Base-by-base conservation (phyloP, 2,113 vertebrate genomes). In the Sula dactylatra region DNA sequence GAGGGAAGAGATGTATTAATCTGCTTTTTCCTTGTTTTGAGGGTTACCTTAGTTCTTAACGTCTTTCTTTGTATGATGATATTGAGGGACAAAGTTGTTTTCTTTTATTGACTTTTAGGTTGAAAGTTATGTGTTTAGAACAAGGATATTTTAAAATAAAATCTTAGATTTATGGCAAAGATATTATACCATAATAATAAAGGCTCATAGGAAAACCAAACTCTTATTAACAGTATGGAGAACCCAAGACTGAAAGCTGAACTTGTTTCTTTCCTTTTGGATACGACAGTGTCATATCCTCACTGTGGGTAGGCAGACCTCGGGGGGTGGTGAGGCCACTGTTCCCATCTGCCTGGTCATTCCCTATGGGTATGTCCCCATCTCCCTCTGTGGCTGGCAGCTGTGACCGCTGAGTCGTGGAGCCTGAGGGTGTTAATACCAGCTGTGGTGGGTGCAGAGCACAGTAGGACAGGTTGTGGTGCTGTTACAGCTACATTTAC, bases 301-400 rank as follows among this genome's bases (percentile, higher is more conserved):
- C 3, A 3, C 40, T 69, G 42, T 34, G 50, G 15, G 15, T 34
- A 59, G 58, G 45, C 31, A 52, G n/a, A 78, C 12, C 34, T 20
- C 8, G 65, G 25, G 76, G n/a, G 44, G 38, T 19, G 64, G 16
- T 40, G 25, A 52, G 52, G 24, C 38, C 7, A 1, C 36, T 24
- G 16, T 34, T 79, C 17, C 52, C 27, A 1, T 24, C 65, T 56
- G 42, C 26, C 36, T 65, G 74, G n/a, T 42, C 7, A 8, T 36
- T 78, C 7, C 42, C n/a, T 0, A 0, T 10, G 50, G 50, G 2
- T 34, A 3, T 38, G 38, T 64, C 25, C 36, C n/a, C 14, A 6
- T 54, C 24, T 86, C 40, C 31, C 49, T 87, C 44, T 38, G 49
- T 40, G 52, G 20, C 38, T 82, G 70, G 61, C 74, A 44, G 31